Base-by-base conservation (phyloP, 2,113 vertebrate genomes). In the Cheirogaleus medius region DNA sequence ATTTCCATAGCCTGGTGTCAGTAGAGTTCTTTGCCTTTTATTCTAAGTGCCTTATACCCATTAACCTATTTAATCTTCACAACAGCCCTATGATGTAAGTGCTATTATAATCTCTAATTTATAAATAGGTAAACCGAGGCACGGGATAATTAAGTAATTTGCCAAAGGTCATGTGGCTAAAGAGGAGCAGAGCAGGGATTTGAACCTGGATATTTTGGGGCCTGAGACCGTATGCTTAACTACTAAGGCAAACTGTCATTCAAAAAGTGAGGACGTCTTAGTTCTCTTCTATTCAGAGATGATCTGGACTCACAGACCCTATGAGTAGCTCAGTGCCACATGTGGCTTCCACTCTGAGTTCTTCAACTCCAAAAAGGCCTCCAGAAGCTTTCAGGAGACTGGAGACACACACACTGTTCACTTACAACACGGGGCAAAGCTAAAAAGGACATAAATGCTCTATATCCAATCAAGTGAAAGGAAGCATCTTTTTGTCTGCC, bases 361-460 rank as follows among this genome's bases (percentile, higher is more conserved):
- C 25, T 76, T 78, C 27, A 91, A 87, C 12, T 92, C 63, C 15
- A n/a, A 37, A 81, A 95, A 64, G 34, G n/a, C 68, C 34, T 68
- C 27, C 4, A 73, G 44, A 84, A 87, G 68, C 76, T 81, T 95
- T 6, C 56, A 39, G 49, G 37, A 90, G 39, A 84, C 66, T 90
- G 95, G 91, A 96, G 37, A 91, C 32, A 3, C 4, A 37, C 49
- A 42, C 17, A 78, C 34, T 88, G 82, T 92, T 92, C 84, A 87
- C 81, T 97, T 96, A 85, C 60, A 96, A 84, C 17, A 64, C 27
- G 32, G 23, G 80, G 37, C 34, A 93, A 96, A 77, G 47, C 76
- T 95, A 52, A 94, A 98, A 91, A 58, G 52, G 37, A 93, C 83
- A 52, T 71, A 87, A 89, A 37, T 86, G 81, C 96, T 91, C 58